Conservation (phyloP, 2,888 invertebrate species). For the Ectemnius continuus region DNA sequence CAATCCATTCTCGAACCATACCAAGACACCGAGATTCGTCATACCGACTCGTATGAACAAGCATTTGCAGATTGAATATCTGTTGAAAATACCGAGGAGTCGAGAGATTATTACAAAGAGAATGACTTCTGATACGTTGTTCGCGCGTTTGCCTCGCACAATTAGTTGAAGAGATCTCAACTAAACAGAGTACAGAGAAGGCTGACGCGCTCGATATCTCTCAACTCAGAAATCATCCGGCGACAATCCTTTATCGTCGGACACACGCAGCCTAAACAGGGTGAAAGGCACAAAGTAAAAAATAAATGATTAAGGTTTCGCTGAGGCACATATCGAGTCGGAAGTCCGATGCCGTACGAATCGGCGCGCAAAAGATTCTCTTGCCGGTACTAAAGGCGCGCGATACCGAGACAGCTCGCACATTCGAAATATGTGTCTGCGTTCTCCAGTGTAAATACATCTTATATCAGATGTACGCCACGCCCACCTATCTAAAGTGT, state of each 20-base stretch:
- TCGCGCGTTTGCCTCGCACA: not conserved
- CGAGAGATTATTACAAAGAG: constrained; percentile 27
- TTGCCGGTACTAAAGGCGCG: too few relatives aligned
- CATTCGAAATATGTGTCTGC: not conserved
- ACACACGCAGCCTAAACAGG: constrained; percentile 56
- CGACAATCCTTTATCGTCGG: constrained; percentile 48
- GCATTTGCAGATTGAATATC: constrained; percentile 41
- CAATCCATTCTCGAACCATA: constrained; percentile 68
- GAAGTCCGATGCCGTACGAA: constrained; percentile 14
- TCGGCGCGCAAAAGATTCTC: not conserved
- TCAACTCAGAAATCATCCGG: constrained; percentile 43
- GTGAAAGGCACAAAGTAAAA: constrained; percentile 74
- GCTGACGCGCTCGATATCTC: constrained; percentile 31
- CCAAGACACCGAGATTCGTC: constrained; percentile 38
- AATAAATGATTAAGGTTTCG: constrained; percentile 59
- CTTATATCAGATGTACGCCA: not conserved
- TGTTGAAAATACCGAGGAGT: constrained; percentile 38
- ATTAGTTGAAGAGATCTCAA: constrained; percentile 7
- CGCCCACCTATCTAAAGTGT: not conserved
- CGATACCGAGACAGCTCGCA: not conserved
- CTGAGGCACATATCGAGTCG: constrained; percentile 66
- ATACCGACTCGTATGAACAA: constrained; percentile 39
- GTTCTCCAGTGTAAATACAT: not conserved
- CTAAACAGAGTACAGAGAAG: constrained; percentile 27
- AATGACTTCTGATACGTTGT: constrained; percentile 1